A percentile compares a stretch with the other conserved stretches of the same genome.
phyloP scores from a whole-genome alignment of 92 coral and sea anemone species.

The Galaxea fascicularis region DNA sequence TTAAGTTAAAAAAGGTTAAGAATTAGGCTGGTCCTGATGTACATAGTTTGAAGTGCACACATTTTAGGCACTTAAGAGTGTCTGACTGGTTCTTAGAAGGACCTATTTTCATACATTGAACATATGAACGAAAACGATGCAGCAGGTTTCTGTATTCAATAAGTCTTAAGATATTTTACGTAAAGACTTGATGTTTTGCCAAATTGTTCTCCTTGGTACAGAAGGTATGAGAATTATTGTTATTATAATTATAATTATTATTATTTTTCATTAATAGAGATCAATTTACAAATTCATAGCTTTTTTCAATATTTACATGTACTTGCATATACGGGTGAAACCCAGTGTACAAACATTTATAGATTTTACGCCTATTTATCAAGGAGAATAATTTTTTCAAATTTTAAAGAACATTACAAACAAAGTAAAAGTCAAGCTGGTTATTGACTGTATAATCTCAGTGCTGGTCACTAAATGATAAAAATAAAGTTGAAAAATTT shows the following conservation, averaged over 20 bases:
- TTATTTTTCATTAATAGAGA: slow-evolving; percentile 41
- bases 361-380: slow-evolving; percentile 76
- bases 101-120: slow-evolving; percentile 77
- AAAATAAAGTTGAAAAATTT: slow-evolving; percentile 45
- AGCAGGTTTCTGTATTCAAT: slow-evolving; percentile 80
- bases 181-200: slow-evolving; percentile 64
- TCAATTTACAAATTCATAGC: slow-evolving; percentile 51
- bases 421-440: slow-evolving; percentile 90
- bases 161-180: slow-evolving; percentile 78
- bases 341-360: slow-evolving; percentile 69
- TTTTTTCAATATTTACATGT: slow-evolving; percentile 58
- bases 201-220: slow-evolving; percentile 79
- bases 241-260: slow-evolving; percentile 9
- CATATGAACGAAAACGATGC: slow-evolving; percentile 51
- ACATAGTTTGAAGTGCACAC: slow-evolving; percentile 54
- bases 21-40: slow-evolving; percentile 60
- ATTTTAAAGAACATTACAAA: slow-evolving; percentile 54
- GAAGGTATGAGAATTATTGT: slow-evolving; percentile 41
- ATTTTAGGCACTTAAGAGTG: slow-evolving; percentile 35
- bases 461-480: slow-evolving; percentile 87
- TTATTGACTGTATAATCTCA: slow-evolving; percentile 78
- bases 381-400: slow-evolving; percentile 76
- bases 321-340: slow-evolving; percentile 66
- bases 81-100: slow-evolving; percentile 25
- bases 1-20: slow-evolving; percentile 33